These are phyloP conservation scores for Escarpia spicata DNA, from an alignment of 2,888 invertebrate species.

Conservation along the genomic window DNA sequence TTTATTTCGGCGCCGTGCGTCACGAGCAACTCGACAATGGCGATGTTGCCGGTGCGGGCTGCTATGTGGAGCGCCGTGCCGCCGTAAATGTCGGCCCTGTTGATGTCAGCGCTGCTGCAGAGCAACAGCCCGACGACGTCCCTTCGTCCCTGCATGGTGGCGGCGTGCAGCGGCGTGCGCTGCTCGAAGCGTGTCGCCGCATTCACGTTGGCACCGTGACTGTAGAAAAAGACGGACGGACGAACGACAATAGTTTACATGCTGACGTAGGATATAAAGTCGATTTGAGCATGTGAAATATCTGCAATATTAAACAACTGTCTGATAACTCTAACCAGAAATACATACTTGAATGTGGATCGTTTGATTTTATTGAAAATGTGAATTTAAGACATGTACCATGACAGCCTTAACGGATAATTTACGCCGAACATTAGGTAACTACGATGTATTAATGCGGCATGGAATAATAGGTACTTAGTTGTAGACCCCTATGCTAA, in stretches of 20 bases:
- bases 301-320: not conserved
- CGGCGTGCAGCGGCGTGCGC: slow-evolving; percentile 56
- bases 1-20: slow-evolving; percentile 49
- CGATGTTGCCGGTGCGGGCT: slow-evolving; percentile 50
- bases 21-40: slow-evolving; percentile 47
- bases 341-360: not conserved
- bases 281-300: too few relatives aligned
- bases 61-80: slow-evolving; percentile 59
- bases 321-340: not conserved
- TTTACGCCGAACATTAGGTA: too few relatives aligned
- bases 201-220: slow-evolving; percentile 34
- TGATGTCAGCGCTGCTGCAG: slow-evolving; percentile 47
- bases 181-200: slow-evolving; percentile 44
- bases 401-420: too few relatives aligned
- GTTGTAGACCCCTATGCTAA: too few relatives aligned
- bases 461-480: too few relatives aligned
- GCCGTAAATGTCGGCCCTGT: slow-evolving; percentile 55
- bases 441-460: too few relatives aligned
- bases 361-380: too few relatives aligned
- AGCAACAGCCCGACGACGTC: slow-evolving; percentile 46
- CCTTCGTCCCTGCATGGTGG: slow-evolving; percentile 48
- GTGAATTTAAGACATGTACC: too few relatives aligned
- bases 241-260: not conserved
- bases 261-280: too few relatives aligned
- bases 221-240: slow-evolving; percentile 42